Conservation (phyloP, 2,888 invertebrate genomes). For the Atherix ibis region DNA sequence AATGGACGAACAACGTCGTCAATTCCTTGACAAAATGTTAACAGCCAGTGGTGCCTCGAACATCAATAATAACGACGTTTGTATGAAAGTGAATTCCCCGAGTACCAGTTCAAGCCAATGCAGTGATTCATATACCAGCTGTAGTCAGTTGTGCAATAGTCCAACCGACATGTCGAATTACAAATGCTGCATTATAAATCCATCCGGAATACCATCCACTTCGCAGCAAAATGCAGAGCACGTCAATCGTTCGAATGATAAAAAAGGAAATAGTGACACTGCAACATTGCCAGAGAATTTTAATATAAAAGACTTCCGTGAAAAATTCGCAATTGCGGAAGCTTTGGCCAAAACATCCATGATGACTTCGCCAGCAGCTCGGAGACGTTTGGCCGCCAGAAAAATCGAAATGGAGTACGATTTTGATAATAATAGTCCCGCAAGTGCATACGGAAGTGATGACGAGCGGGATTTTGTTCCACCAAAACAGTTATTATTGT, state of each 20-base stretch:
- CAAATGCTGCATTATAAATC: neutral
- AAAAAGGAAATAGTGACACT: neutral
- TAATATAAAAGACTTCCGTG: slow-evolving; percentile 28
- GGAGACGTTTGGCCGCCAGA: slow-evolving; percentile 38
- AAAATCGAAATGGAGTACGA: slow-evolving; percentile 38
- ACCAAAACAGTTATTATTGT: slow-evolving; percentile 43
- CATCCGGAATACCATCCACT: no score
- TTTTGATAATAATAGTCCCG: slow-evolving; percentile 12
- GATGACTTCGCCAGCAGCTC: slow-evolving; percentile 41
- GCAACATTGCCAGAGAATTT: slow-evolving; percentile 4
- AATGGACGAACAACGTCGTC: slow-evolving; percentile 18
- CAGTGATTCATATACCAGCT: neutral
- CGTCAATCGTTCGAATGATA: no score
- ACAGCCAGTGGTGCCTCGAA: slow-evolving; percentile 9
- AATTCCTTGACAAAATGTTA: slow-evolving; percentile 18
- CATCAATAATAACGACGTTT: neutral
- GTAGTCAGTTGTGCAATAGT: no score
- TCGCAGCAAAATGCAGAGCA: no score
- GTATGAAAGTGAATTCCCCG: no score
- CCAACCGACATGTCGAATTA: no score
- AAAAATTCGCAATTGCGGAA: slow-evolving; percentile 40
- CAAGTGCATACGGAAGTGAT: slow-evolving; percentile 5
- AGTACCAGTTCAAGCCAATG: no score
- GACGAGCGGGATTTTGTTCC: slow-evolving; percentile 37
- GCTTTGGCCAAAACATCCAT: slow-evolving; percentile 39